Evolutionary conservation across 2,888 invertebrate genomes (phyloP), one percentile per base, ranked within the genome.

Genomic region (Sinopyrophorus schimmeli): DNA sequence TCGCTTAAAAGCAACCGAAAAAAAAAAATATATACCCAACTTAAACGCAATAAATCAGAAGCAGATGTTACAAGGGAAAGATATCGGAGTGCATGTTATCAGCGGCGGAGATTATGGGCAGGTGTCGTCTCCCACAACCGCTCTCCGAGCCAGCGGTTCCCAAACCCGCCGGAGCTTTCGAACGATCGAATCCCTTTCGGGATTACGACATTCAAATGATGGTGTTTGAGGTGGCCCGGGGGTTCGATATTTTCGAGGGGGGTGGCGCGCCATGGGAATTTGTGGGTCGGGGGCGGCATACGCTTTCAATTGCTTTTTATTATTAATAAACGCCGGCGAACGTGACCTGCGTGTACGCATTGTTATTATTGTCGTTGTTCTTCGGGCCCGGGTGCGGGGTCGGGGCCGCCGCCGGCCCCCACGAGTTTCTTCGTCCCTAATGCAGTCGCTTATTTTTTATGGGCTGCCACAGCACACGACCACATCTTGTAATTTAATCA

Each of bases 91-190:
- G 46, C 46, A 41, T 46, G 39, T 51, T 51, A 51, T 51, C 51
- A 47, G 47, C 41, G 23, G 23, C 31, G 41, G 40, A 47, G 51
- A 51, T 51, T 51, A 51, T 31, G 32, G 41, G 38, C 51, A 51
- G 51, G 51, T 51, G 51, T 38, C 42, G 41, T 47, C 46, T 51
- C 51, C 51, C 51, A 51, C 46, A 47, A 20, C 14, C 30, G 40
- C 17, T n/a, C n/a, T n/a, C n/a, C n/a, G n/a, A 40, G 24, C 10
- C 48, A 31, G 41, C 15, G 16, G 31, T 31, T 16, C 37, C 14
- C 10, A 32, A 41, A 41, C 23, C 5, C 17, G 9, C n/a, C n/a
- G n/a, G n/a, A n/a, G n/a, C n/a, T n/a, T n/a, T n/a, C n/a, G n/a
- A n/a, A n/a, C n/a, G n/a, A n/a, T n/a, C n/a, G n/a, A n/a, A n/a